These are phyloP conservation scores for Natrix natrix DNA, from an alignment of 2,797 vertebrate genomes.

Conservation along the genomic window DNA sequence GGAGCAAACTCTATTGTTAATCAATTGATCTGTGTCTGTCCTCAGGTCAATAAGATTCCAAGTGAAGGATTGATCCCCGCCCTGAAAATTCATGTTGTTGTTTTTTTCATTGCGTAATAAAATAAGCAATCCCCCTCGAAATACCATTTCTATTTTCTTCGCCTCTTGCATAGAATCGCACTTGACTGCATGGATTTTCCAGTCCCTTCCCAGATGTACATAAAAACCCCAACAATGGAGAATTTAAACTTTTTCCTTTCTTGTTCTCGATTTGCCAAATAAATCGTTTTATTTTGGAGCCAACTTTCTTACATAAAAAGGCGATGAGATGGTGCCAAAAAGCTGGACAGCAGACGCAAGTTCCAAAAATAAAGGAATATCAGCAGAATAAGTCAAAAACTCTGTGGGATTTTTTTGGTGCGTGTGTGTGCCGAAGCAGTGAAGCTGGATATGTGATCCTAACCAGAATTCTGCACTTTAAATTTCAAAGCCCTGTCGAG, in stretches of 20 bases:
- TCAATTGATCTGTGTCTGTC: neutral
- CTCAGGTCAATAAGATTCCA: neutral
- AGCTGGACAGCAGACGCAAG: no score
- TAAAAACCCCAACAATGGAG: neutral
- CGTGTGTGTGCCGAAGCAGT: neutral
- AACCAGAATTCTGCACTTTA: neutral
- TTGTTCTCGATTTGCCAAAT: neutral
- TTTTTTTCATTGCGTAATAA: neutral
- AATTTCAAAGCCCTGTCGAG: neutral
- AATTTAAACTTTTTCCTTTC: neutral
- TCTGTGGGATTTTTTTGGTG: no score
- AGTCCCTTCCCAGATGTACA: neutral
- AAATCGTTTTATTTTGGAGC: neutral
- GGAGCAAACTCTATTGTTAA: neutral
- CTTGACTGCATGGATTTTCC: neutral
- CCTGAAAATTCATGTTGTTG: neutral
- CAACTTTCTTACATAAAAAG: neutral
- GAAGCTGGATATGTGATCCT: neutral
- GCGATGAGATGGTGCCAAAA: neutral
- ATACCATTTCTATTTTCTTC: neutral
- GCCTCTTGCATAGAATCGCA: no score
- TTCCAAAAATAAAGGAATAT: neutral
- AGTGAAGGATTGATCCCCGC: neutral
- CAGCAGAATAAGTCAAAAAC: neutral
- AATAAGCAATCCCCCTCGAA: neutral